Evolutionary conservation across 1,140 invertebrate species (phyloP), one percentile per base, ranked within the genome.

Genomic region (Lepidotrigona ventralis): DNA sequence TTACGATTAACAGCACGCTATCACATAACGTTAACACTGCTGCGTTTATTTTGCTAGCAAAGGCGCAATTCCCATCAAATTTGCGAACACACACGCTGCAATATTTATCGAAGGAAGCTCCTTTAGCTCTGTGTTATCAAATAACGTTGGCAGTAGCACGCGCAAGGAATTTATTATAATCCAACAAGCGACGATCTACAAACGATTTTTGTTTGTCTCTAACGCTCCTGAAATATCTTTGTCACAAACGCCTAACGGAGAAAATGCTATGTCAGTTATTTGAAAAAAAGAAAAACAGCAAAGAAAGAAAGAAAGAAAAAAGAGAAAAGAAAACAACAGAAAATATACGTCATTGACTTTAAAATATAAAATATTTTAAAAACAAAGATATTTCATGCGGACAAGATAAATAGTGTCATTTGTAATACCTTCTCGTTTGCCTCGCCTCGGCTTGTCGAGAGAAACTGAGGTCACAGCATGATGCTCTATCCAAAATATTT

Each of bases 41-140:
- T 14, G 15, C 26, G 72, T 66, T 74, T 54, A 29, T 51, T 66
- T 75, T n/a, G 15, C 46, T 8, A 69, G 33, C 33, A 19, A 69
- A 3, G 11, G 19, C 19, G 33, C 1, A 60, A n/a, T 71, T 79
- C 54, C 26, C 53, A 46, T 58, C 8, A 29, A 29, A 72, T 63
- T 70, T 84, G 54, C 58, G 33, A n/a, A 5, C 19, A 71, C 23
- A 29, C 58, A 19, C n/a, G 26, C 51, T 4, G 19, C 54, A 29
- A 80, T 85, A 71, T 76, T 85, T 81, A 53, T 85, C 26, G 56
- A 77, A 46, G 26, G 26, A 29, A 39, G 21, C 51, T 73, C 11
- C n/a, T 74, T 23, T 17, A 19, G 60, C n/a, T 70, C 46, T 19
- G 46, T 19, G 46, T 29, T 51, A 51, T 39, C 19, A 51, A 64